Conservation (phyloP, 2,113 vertebrate genomes). For the Chionis minor region DNA sequence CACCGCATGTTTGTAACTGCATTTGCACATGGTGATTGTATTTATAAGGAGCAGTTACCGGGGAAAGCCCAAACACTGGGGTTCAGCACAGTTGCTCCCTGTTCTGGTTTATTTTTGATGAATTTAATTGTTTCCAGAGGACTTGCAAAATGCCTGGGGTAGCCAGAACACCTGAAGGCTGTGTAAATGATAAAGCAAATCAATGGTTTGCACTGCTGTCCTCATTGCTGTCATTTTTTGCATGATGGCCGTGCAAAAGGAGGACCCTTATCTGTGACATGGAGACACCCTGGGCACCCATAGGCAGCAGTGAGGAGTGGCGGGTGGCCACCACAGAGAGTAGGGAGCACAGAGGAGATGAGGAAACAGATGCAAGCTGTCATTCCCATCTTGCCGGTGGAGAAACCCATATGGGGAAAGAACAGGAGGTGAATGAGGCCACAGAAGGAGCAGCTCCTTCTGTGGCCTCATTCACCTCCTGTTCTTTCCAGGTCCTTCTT, state of each 20-base stretch:
- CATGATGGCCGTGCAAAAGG: neutral
- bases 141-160: neutral
- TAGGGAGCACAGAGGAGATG: rapidly evolving
- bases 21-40: neutral
- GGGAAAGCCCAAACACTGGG: neutral
- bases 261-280: neutral
- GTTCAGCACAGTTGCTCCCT: neutral
- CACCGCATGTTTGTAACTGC: neutral
- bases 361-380: constrained; percentile 10
- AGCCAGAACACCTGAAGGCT: neutral
- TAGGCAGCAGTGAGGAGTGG: neutral
- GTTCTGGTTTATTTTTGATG: neutral
- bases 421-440: constrained; percentile 50
- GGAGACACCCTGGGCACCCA: neutral
- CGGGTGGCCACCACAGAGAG: neutral
- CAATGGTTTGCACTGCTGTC: neutral
- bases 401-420: constrained; percentile 1
- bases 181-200: neutral
- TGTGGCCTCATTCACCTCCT: constrained; percentile 1
- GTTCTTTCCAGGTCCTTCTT: neutral
- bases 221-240: neutral
- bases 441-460: neutral
- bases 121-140: neutral
- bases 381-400: neutral
- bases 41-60: neutral